Conservation (phyloP, 2,888 invertebrate genomes). For the Hylaea fasciaria region DNA sequence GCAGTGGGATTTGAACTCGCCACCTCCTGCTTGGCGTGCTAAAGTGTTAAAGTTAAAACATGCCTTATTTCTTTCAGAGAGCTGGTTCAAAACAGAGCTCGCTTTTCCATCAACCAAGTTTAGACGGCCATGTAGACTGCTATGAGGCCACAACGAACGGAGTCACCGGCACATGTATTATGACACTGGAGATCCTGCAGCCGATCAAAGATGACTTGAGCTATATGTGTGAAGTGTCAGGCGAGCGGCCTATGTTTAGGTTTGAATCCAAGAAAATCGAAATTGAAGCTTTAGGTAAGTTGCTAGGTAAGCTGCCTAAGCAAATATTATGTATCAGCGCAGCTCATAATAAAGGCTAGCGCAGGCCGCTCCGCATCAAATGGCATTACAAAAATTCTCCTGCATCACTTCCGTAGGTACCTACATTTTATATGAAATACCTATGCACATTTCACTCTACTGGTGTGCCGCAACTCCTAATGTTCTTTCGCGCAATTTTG, state of each 20-base stretch:
- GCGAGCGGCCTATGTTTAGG: conserved; percentile 69
- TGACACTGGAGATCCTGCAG: conserved; percentile 56
- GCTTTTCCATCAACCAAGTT: conserved; percentile 49
- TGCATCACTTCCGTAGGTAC: too few species aligned
- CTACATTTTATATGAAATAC: too few species aligned
- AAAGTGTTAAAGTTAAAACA: neutral
- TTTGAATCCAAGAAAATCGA: conserved; percentile 53
- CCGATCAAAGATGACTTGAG: conserved; percentile 52
- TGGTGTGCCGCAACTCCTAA: too few species aligned
- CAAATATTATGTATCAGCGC: neutral
- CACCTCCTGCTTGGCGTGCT: too few species aligned
- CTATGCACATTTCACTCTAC: too few species aligned
- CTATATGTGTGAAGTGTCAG: conserved; percentile 71
- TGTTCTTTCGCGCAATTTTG: too few species aligned
- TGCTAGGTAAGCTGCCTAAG: neutral
- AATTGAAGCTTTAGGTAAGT: conserved; percentile 63
- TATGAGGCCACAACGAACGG: conserved; percentile 42
- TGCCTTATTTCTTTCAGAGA: conserved; percentile 35
- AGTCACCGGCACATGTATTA: conserved; percentile 56
- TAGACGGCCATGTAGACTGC: conserved; percentile 57
- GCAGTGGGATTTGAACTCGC: too few species aligned
- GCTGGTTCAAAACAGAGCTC: conserved; percentile 48
- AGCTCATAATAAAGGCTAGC: too few species aligned
- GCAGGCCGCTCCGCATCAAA: too few species aligned
- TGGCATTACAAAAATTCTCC: too few species aligned